Conservation (phyloP, 2,113 vertebrate species). For the Polypterus bichir region DNA sequence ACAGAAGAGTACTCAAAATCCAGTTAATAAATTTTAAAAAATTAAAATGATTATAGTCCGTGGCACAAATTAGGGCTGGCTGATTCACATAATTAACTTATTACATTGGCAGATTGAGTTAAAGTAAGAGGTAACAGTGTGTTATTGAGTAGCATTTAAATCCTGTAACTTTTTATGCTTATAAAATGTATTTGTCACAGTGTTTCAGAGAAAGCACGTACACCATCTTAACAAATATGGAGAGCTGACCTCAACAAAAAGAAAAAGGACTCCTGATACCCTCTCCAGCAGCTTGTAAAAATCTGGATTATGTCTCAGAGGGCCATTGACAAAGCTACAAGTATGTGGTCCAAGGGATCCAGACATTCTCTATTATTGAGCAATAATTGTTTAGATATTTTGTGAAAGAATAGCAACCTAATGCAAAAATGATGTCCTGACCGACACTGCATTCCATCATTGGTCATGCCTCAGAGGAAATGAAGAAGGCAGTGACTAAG, state of each 20-base stretch:
- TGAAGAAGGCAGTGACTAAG: conserved; percentile 15
- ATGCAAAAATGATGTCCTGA: too few species aligned
- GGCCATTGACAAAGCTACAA: not conserved
- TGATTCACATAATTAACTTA: too few species aligned
- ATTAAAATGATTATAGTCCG: too few species aligned
- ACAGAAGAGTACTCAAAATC: too few species aligned
- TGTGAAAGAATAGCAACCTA: too few species aligned
- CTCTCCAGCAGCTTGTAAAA: conserved; percentile 6
- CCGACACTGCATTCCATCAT: not conserved
- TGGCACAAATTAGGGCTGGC: too few species aligned
- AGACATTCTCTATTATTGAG: too few species aligned
- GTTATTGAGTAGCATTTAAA: too few species aligned
- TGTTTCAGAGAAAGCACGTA: conserved; percentile 12
- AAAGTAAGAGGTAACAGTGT: not conserved
- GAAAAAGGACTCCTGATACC: not conserved
- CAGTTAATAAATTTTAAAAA: too few species aligned
- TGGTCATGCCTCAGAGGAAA: conserved; percentile 18
- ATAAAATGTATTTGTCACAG: conserved; percentile 8
- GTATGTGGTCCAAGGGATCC: too few species aligned
- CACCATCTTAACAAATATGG: conserved; percentile 7
- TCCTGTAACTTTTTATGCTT: conserved; percentile 3
- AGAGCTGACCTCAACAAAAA: conserved; percentile 12
- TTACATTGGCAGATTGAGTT: not conserved
- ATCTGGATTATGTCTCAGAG: conserved; percentile 13
- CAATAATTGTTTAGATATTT: too few species aligned